Evolutionary conservation across 2,888 invertebrate species (phyloP).

Genomic region (Drosophila neotestacea): DNA sequence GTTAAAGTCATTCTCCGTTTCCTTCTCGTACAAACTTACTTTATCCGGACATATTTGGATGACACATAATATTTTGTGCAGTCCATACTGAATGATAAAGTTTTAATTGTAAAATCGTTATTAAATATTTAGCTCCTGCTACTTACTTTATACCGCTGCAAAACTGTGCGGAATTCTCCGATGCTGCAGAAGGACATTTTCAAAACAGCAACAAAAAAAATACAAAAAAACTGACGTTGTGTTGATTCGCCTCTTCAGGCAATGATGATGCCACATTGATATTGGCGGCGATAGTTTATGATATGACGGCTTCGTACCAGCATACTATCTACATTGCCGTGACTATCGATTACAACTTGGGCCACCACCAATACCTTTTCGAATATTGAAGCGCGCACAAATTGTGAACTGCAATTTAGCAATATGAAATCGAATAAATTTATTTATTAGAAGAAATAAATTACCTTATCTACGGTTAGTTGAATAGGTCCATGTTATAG

Average conservation of each 20-base stretch:
- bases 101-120: neutral
- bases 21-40: slow-evolving; percentile 20
- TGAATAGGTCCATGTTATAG: too few relatives aligned
- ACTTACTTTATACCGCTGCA: slow-evolving; percentile 57
- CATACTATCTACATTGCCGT: too few relatives aligned
- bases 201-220: slow-evolving; percentile 16
- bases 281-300: neutral
- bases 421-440: too few relatives aligned
- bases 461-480: too few relatives aligned
- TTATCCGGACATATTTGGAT: slow-evolving; percentile 53
- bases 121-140: rapidly evolving
- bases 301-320: neutral
- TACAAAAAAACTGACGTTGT: neutral
- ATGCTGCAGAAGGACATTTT: slow-evolving; percentile 50
- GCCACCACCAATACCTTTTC: too few relatives aligned
- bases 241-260: neutral
- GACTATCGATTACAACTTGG: too few relatives aligned
- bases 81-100: slow-evolving; percentile 37
- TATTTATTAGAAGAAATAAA: too few relatives aligned
- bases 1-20: slow-evolving; percentile 38
- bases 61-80: slow-evolving; percentile 42
- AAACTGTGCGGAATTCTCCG: slow-evolving; percentile 53
- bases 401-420: too few relatives aligned
- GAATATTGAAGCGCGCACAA: too few relatives aligned
- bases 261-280: slow-evolving; percentile 24